phyloP scores from a whole-genome alignment of 2,888 invertebrate genomes.

The Rhaphigaster nebulosa region DNA sequence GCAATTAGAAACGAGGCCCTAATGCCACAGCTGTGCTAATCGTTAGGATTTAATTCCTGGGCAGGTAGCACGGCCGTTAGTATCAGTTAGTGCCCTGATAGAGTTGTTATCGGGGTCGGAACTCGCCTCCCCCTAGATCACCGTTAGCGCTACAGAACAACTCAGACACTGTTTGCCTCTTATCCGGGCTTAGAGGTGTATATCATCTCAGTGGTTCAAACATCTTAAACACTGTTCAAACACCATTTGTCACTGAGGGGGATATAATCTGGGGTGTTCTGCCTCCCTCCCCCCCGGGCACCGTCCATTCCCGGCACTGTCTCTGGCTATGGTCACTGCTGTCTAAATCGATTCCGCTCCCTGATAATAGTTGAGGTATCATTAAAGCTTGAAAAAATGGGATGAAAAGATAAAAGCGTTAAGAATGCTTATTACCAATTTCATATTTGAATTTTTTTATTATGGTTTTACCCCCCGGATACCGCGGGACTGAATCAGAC shows the following conservation, averaged over 20 bases:
- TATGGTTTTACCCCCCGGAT: too few species aligned
- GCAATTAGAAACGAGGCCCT: conserved; percentile 26
- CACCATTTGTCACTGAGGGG: conserved; percentile 38
- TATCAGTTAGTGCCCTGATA: conserved; percentile 45
- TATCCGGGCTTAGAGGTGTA: conserved; percentile 35
- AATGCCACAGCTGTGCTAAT: conserved; percentile 34
- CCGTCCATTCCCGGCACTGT: background rate
- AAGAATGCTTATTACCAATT: too few species aligned
- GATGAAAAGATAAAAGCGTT: too few species aligned
- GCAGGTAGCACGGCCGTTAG: background rate
- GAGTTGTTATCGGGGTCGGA: conserved; percentile 32
- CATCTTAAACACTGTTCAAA: conserved; percentile 49
- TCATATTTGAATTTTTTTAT: too few species aligned
- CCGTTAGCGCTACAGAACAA: conserved; percentile 47
- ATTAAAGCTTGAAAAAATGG: too few species aligned
- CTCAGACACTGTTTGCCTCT: conserved; percentile 48
- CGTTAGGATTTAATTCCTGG: conserved; percentile 40
- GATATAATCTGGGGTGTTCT: conserved; percentile 32
- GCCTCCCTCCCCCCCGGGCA: background rate
- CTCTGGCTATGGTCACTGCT: background rate
- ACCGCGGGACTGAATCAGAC: too few species aligned
- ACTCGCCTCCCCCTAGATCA: conserved; percentile 36
- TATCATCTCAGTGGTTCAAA: conserved; percentile 47
- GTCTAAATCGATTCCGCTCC: background rate
- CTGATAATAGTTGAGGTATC: too few species aligned